Evolutionary conservation across 2,113 vertebrate species (phyloP), one percentile per base, ranked within the genome.

Genomic region (Lagopus muta): DNA sequence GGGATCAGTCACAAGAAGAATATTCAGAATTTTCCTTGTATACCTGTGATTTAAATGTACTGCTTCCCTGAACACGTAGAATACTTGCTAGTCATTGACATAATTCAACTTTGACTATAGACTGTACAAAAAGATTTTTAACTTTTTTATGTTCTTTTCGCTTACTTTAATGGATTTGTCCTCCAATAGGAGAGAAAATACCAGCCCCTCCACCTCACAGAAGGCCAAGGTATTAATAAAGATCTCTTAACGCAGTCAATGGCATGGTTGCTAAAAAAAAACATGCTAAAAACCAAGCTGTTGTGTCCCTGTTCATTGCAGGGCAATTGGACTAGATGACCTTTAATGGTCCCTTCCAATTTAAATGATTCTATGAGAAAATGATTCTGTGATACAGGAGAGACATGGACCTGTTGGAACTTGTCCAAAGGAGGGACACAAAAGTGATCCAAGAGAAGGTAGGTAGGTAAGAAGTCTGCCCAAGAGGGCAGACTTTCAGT

Each of bases 181-280:
- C 54, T 82, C 8, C 6, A 15, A 5, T 13, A 58, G n/a, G 22
- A 86, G 83, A 24, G 14, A 55, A 84, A 50, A 32, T 66, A 48
- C 20, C 28, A 43, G 52, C 42, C 19, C 2, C 6, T 5, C 1
- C 11, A 28, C 3, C 25, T 38, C 7, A 45, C 1, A 54, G 36
- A 69, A 48, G 15, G 5, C 7, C 7, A n/a, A 6, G 42, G 2
- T 42, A 72, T 60, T 67, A 81, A 36, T 24, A 60, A 0, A 0
- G 8, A 55, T 82, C 70, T 77, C 48, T 79, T 34, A 69, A 52
- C 17, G 6, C 3, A 42, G 22, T 15, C 5, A 67, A 14, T 32
- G 50, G 2, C 1, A 13, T 72, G 57, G 42, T 43, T 43, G 42
- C 42, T 43, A 43, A 43, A 43, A 43, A 43, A 43, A 43, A 43